phyloP scores from a whole-genome alignment of 53 echinoderm and acorn worm species.

The Hippasteria phrygiana region DNA sequence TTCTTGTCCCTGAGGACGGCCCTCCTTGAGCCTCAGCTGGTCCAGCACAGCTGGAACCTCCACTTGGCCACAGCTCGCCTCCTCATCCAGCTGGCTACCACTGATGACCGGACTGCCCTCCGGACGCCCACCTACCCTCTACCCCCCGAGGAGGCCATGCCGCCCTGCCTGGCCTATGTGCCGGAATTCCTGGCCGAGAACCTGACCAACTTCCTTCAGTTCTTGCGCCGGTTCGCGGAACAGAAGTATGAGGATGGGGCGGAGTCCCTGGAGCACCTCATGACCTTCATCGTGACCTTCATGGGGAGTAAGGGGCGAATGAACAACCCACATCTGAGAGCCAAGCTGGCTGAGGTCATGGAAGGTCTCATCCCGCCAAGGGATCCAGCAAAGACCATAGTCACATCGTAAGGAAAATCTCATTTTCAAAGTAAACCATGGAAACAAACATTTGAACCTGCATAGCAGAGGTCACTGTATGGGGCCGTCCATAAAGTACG shows the following conservation, averaged over 20 bases:
- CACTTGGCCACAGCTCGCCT: slow-evolving; percentile 85
- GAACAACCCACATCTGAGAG: slow-evolving; percentile 93
- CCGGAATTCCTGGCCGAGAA: slow-evolving; percentile 95
- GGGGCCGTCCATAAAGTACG: too few species aligned
- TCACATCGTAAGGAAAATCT: slow-evolving; percentile 77
- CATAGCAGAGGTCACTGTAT: too few species aligned
- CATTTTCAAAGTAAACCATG: not conserved
- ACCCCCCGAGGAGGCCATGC: slow-evolving; percentile 17
- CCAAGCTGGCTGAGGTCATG: slow-evolving; percentile 92
- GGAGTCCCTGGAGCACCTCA: slow-evolving; percentile 74
- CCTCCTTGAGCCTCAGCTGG: slow-evolving; percentile 78
- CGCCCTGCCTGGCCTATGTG: slow-evolving; percentile 67
- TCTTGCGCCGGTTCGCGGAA: slow-evolving; percentile 86
- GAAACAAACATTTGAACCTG: too few species aligned
- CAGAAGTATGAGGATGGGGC: slow-evolving; percentile 85
- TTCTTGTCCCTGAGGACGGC: slow-evolving; percentile 82
- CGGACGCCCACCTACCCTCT: slow-evolving; percentile 76
- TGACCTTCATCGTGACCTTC: slow-evolving; percentile 93
- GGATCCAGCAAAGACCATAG: slow-evolving; percentile 53
- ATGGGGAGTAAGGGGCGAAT: slow-evolving; percentile 95
- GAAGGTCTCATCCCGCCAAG: slow-evolving; percentile 84
- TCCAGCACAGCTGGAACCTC: slow-evolving; percentile 77
- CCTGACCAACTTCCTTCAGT: slow-evolving; percentile 84
- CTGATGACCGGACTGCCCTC: slow-evolving; percentile 63
- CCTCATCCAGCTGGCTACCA: slow-evolving; percentile 76